Evolutionary conservation across 2,797 vertebrate species (phyloP).

Genomic region (Oryzias dopingdopingensis): DNA sequence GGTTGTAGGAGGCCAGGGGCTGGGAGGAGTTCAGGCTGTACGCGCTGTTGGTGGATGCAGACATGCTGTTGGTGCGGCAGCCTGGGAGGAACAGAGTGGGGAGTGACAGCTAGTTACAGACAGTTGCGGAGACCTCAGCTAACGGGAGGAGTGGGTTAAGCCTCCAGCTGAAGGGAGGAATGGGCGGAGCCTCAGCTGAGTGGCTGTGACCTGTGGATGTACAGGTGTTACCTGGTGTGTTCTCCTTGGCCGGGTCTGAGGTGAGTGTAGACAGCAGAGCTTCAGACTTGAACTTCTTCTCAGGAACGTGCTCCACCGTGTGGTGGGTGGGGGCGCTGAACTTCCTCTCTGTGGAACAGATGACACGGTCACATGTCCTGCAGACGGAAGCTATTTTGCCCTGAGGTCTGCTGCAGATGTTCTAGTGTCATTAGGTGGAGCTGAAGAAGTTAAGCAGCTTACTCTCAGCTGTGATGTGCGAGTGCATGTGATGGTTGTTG

Average conservation of each 20-base stretch:
- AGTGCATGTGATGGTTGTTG: conserved; percentile 97
- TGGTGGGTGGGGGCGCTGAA: conserved; percentile 90
- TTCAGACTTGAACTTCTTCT: conserved; percentile 99
- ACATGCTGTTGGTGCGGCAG: conserved; percentile 92
- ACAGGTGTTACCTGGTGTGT: conserved; percentile 81
- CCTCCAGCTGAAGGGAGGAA: not conserved
- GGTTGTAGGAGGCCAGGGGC: conserved; percentile 91
- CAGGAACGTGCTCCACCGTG: conserved; percentile 91
- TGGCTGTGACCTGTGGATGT: too few species aligned
- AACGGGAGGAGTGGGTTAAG: not conserved
- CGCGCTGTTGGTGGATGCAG: conserved; percentile 86
- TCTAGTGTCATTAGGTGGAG: not conserved
- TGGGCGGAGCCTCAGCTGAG: too few species aligned
- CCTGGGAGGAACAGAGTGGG: conserved; percentile 69
- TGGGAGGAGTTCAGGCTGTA: conserved; percentile 93
- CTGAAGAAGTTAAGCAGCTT: not conserved
- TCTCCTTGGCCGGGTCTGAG: conserved; percentile 96
- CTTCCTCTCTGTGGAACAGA: conserved; percentile 86
- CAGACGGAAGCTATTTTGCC: not conserved
- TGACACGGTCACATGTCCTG: not conserved
- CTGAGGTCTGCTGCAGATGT: too few species aligned
- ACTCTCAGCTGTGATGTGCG: conserved; percentile 91
- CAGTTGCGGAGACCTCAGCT: too few species aligned
- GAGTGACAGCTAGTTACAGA: not conserved
- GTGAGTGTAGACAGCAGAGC: conserved; percentile 95